Base-by-base conservation (phyloP, 1,140 invertebrate species). In the Tetraneura akinire region DNA sequence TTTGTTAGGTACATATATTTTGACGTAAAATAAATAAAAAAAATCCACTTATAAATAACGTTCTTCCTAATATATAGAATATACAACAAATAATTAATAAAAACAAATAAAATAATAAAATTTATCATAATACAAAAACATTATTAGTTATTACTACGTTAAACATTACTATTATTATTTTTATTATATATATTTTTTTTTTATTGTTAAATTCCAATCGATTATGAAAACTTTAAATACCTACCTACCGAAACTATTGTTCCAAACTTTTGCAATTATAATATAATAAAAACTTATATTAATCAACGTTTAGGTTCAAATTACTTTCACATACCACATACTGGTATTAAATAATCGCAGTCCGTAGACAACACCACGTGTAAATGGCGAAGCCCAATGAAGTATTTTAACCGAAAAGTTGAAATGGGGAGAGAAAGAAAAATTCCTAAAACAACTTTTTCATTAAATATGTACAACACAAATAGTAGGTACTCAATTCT, bases 271-370 rank as follows among this genome's bases (percentile, higher is more conserved):
- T 57, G 23, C 13, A 26, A 57, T 6, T 57, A 14, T 26, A 57
- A 3, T 16, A 57, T 26, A 26, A 26, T 57, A 57, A 57, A 57
- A 57, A 60, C 14, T 18, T 60, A 0, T 29, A 26, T 29, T 29
- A 29, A 60, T 16, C 57, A 60, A 60, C 6, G 23, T 29, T 60
- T 9, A 29, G 23, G 21, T 60, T 60, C 26, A 60, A 60, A 60
- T 60, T 60, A 60, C 53, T 16, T 57, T 60, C 23, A 60, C 23
- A 60, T 60, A 60, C 55, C 57, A 60, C 14, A 29, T 14, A 16
- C n/a, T 57, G 10, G 55, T 14, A 3, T n/a, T n/a, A n/a, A 4
- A 37, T 37, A 37, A 37, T 37, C 32, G 32, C n/a, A 37, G 3
- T 37, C 32, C 14, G 13, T 26, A 60, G 23, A 60, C 55, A 57